Evolutionary conservation across 2,113 vertebrate genomes (phyloP).

Genomic region (Bettongia penicillata): DNA sequence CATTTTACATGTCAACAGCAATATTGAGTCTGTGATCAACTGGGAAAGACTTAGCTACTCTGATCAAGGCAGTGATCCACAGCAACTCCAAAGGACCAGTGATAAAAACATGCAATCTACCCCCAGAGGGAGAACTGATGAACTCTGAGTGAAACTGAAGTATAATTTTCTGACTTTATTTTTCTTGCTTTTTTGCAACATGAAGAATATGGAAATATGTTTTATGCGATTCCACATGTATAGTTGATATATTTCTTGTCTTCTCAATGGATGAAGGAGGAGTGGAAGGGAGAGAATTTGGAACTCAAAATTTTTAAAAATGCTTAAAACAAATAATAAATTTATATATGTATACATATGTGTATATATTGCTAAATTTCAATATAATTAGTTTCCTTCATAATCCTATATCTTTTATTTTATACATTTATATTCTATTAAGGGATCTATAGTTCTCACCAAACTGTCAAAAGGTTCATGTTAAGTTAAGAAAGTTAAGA

Average conservation of each 20-base stretch:
- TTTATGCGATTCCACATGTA: not conserved
- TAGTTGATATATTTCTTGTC: not conserved
- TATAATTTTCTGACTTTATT: not conserved
- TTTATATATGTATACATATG: not conserved
- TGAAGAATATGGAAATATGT: not conserved
- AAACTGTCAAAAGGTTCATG: not conserved
- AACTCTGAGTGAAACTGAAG: not conserved
- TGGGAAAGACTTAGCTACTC: not conserved
- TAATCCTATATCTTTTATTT: not conserved
- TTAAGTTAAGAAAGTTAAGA: not conserved
- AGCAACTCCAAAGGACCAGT: not conserved
- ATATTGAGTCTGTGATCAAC: not conserved
- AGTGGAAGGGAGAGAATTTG: not conserved
- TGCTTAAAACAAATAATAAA: not conserved
- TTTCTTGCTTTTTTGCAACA: not conserved
- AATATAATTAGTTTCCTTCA: not conserved
- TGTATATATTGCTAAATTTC: not conserved
- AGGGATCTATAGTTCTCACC: not conserved
- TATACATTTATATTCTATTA: not conserved
- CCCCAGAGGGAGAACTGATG: not conserved
- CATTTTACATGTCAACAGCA: not conserved
- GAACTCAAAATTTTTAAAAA: not conserved
- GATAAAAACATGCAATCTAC: not conserved
- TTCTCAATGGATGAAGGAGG: not conserved
- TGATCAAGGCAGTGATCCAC: not conserved